Conservation (phyloP, 2,797 vertebrate genomes). For the Sebastes oblongus region DNA sequence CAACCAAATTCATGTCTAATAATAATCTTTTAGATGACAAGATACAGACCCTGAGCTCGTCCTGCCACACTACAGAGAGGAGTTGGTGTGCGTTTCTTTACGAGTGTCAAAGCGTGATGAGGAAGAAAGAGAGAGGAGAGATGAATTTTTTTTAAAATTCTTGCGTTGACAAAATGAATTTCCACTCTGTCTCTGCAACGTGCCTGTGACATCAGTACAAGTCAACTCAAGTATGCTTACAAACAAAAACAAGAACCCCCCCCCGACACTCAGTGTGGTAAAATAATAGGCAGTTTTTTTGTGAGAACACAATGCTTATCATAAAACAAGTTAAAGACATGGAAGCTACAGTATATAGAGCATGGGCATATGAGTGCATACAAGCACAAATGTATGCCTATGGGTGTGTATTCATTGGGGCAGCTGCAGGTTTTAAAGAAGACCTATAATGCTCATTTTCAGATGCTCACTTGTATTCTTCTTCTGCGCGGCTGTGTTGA, state of each 20-base stretch:
- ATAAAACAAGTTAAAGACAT: neutral
- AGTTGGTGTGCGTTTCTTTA: neutral
- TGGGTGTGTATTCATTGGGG: neutral
- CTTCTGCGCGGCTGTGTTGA: no score
- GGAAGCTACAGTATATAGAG: neutral
- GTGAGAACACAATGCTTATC: neutral
- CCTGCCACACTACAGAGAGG: slow-evolving; percentile 33
- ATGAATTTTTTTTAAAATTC: slow-evolving; percentile 7
- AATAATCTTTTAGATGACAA: slow-evolving; percentile 61
- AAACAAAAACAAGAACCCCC: neutral
- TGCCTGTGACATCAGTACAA: neutral
- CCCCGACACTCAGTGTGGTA: neutral
- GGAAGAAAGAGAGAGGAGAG: slow-evolving; percentile 9
- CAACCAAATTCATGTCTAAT: slow-evolving; percentile 57
- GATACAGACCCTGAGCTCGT: slow-evolving; percentile 25
- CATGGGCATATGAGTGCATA: neutral
- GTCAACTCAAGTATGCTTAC: neutral
- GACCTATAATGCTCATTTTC: no score
- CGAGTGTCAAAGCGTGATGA: slow-evolving; percentile 11
- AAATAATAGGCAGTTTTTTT: neutral
- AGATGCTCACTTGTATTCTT: no score
- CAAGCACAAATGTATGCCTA: neutral
- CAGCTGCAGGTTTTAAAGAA: neutral
- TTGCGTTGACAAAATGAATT: slow-evolving; percentile 19
- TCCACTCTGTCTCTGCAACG: neutral